Percentiles rank a stretch among this genome's conserved stretches.
phyloP scores from a whole-genome alignment of 2,797 vertebrate genomes.

The Xerus rutilus region DNA sequence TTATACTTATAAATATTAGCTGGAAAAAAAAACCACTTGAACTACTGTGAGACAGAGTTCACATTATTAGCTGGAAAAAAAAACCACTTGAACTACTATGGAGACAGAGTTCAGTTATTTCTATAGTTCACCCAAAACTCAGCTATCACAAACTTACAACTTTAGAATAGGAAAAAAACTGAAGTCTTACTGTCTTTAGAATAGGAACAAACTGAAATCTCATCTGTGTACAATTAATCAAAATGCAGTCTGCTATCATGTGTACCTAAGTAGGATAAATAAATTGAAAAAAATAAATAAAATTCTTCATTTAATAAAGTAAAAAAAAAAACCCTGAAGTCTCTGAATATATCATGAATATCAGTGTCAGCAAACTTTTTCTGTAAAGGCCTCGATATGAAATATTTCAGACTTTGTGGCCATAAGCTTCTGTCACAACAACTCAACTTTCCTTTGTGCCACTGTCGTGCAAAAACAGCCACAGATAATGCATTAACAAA shows the following conservation, averaged over 20 bases:
- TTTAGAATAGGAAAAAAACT: background rate
- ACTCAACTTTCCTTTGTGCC: background rate
- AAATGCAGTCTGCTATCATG: too few relatives aligned
- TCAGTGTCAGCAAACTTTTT: background rate
- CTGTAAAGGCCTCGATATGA: background rate
- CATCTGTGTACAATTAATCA: too few relatives aligned
- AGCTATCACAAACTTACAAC: background rate
- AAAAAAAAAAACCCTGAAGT: background rate
- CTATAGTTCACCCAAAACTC: background rate
- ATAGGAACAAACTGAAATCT: background rate
- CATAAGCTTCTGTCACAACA: background rate
- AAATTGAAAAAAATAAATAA: too few relatives aligned
- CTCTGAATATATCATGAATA: background rate
- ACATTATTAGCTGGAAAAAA: slow-evolving; percentile 65
- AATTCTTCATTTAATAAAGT: too few relatives aligned
- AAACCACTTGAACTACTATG: slow-evolving; percentile 37
- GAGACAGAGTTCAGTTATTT: slow-evolving; percentile 46
- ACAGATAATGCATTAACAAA: background rate
- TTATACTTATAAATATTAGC: slow-evolving; percentile 66
- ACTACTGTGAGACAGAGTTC: slow-evolving; percentile 53
- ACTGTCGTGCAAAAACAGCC: background rate
- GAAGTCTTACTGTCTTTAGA: background rate
- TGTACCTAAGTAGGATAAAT: too few relatives aligned
- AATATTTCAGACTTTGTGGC: background rate
- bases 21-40: slow-evolving; percentile 56